phyloP scores from a whole-genome alignment of 2,888 invertebrate genomes.

The Eledona agricola region DNA sequence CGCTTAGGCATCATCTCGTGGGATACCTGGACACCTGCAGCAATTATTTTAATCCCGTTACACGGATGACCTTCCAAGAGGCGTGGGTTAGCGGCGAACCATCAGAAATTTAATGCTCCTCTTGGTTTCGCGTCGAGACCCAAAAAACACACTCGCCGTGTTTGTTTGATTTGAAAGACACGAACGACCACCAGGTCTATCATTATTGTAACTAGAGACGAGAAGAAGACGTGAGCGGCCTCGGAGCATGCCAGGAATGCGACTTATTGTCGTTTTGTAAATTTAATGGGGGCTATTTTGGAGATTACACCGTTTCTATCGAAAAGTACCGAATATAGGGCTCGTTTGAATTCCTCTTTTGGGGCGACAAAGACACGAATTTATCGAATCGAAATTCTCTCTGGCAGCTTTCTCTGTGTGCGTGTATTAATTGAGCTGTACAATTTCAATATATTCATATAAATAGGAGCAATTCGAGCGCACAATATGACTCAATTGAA shows the following conservation, averaged over 20 bases:
- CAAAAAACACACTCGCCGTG: constrained; percentile 21
- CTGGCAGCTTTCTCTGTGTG: no score
- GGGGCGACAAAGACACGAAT: constrained; percentile 37
- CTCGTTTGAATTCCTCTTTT: constrained; percentile 14
- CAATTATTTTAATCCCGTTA: constrained; percentile 48
- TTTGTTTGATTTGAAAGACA: constrained; percentile 49
- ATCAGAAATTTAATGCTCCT: constrained; percentile 41
- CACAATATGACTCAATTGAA: constrained; percentile 57
- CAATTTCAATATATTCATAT: constrained; percentile 56
- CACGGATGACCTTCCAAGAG: constrained; percentile 42
- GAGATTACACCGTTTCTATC: constrained; percentile 26
- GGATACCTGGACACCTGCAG: constrained; percentile 46
- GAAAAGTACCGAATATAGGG: constrained; percentile 24
- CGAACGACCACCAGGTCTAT: constrained; percentile 51
- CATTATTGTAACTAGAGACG: constrained; percentile 54
- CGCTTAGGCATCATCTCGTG: no score
- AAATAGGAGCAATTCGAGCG: constrained; percentile 55
- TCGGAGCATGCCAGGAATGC: constrained; percentile 52
- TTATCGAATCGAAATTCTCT: constrained; percentile 45
- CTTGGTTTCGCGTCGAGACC: constrained; percentile 3
- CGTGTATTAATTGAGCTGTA: constrained; percentile 56
- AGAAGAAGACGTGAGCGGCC: constrained; percentile 51
- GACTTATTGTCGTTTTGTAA: constrained; percentile 39
- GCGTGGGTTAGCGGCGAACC: constrained; percentile 43
- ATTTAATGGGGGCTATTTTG: constrained; percentile 31